phyloP scores from a whole-genome alignment of 2,113 vertebrate species.

The Colaptes auratus region DNA sequence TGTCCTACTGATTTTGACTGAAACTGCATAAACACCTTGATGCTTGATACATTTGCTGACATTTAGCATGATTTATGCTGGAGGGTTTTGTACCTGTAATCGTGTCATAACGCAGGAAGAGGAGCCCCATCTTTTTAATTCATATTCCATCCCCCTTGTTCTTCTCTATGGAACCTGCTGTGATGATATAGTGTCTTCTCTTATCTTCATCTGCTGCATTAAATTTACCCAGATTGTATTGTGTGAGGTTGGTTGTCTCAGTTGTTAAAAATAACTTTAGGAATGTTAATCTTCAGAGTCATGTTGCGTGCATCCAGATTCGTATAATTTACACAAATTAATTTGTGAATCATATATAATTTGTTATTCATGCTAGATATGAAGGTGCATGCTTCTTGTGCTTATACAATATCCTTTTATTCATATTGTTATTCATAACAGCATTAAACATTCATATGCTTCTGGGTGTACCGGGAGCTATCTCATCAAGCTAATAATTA shows the following conservation, averaged over 20 bases:
- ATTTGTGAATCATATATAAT: not conserved
- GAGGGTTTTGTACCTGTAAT: not conserved
- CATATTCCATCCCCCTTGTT: not conserved
- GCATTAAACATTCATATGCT: not conserved
- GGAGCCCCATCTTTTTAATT: not conserved
- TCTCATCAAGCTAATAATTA: conserved; percentile 46
- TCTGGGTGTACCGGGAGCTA: not conserved
- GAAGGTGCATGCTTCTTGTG: not conserved
- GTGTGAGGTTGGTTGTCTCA: not conserved
- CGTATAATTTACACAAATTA: not conserved
- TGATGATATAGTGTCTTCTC: not conserved
- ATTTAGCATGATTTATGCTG: not conserved
- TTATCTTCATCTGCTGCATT: not conserved
- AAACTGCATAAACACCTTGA: not conserved
- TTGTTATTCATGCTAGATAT: not conserved
- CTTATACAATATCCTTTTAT: not conserved
- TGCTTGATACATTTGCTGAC: not conserved
- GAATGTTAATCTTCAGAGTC: not conserved
- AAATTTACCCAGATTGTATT: not conserved
- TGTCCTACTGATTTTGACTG: not conserved
- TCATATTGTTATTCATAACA: not conserved
- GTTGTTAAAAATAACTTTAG: not conserved
- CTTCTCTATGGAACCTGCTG: not conserved
- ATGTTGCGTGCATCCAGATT: not conserved
- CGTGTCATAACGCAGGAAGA: not conserved